A percentile compares a stretch with the other conserved stretches of the same genome.
Evolutionary conservation across 2,113 vertebrate species (phyloP).

Genomic region (Lasiurus cinereus): DNA sequence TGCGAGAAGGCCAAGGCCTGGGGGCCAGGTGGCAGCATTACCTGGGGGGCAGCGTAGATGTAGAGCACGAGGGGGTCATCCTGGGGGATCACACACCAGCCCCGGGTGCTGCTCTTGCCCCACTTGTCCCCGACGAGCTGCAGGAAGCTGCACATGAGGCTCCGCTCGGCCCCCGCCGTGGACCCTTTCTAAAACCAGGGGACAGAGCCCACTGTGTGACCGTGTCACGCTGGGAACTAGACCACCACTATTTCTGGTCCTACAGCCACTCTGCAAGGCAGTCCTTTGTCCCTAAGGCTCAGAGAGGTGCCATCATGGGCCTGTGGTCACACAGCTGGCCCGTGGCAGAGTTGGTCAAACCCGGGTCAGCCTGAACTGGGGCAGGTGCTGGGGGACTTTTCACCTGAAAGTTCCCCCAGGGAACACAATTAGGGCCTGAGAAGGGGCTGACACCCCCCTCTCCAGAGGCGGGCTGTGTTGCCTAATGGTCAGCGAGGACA

Average conservation of each 20-base stretch:
- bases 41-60: conserved; percentile 89
- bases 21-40: conserved; percentile 32
- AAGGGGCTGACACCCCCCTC: neutral
- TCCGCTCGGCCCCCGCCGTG: conserved; percentile 71
- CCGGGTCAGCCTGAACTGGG: neutral
- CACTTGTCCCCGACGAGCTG: conserved; percentile 87
- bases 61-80: conserved; percentile 89
- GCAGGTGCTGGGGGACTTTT: neutral
- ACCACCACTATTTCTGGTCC: neutral
- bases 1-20: neutral
- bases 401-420: neutral
- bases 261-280: neutral
- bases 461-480: neutral
- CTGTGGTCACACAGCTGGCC: neutral
- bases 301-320: neutral
- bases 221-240: neutral
- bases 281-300: neutral
- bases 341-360: neutral
- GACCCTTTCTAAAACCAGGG: conserved; percentile 85
- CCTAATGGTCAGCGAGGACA: too few relatives aligned
- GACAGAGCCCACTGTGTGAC: neutral
- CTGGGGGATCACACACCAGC: conserved; percentile 88
- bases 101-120: conserved; percentile 75
- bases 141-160: conserved; percentile 88
- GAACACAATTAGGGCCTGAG: neutral